Conservation (phyloP, 37 sponge, comb jelly and placozoan genomes). For the Tethya wilhelma region DNA sequence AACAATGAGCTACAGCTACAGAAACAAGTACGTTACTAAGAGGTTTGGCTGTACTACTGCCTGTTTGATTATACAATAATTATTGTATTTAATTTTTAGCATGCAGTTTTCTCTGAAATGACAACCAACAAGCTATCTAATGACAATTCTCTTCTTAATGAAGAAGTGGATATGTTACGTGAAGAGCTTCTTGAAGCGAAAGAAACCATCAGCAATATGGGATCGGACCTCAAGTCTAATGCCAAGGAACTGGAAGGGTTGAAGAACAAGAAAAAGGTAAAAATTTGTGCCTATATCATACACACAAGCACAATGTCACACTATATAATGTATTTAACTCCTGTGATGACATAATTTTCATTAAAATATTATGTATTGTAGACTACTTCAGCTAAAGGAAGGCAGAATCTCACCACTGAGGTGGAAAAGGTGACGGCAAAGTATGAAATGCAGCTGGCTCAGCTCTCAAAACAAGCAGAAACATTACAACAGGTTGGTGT, state of each 20-base stretch:
- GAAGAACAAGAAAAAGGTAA: too few relatives aligned
- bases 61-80: neutral
- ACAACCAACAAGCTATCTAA: neutral
- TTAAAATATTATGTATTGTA: too few relatives aligned
- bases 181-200: conserved; percentile 18
- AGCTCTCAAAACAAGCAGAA: neutral
- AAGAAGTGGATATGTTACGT: conserved; percentile 12
- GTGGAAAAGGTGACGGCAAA: neutral
- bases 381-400: too few relatives aligned
- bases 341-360: too few relatives aligned
- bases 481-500: neutral
- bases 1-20: conserved; percentile 22
- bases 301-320: too few relatives aligned
- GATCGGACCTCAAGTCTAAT: neutral
- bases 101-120: neutral
- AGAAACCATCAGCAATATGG: neutral
- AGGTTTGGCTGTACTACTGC: too few relatives aligned
- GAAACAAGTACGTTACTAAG: conserved; percentile 8
- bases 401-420: too few relatives aligned
- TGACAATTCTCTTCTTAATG: conserved; percentile 20
- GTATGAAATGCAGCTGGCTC: neutral
- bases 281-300: too few relatives aligned
- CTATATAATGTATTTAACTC: too few relatives aligned
- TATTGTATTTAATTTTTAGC: neutral
- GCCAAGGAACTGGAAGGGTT: neutral